Base-by-base conservation (phyloP, 2,797 vertebrate genomes). In the Oryzias sinensis region DNA sequence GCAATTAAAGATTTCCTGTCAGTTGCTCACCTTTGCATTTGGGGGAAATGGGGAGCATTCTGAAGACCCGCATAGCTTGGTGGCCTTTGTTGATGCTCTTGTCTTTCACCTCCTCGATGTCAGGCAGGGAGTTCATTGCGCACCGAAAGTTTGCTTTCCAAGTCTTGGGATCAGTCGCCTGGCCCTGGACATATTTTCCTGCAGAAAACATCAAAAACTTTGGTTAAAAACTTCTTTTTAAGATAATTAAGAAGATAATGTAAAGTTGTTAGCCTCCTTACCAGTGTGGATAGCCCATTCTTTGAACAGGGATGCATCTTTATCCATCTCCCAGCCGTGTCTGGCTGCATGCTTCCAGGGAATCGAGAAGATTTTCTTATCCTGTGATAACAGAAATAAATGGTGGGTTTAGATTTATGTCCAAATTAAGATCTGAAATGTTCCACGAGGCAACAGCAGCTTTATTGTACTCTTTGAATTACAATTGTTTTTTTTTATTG, bases 71-170 rank as follows among this genome's bases (percentile, higher is more conserved):
- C 65, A 96, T 87, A 0, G 97, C 97, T 0, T 90, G 90, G 56
- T 93, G 94, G 43, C 97, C 97, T 81, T 95, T 98, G 88, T 97
- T 95, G 58, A 96, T 24, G 65, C 97, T 99, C 79, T 80, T 92
- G 77, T 95, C 92, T 78, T 97, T 99, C 59, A 99, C 94, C 80
- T 99, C 96, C 69, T 96, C 91, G 0, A 99, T 96, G 83, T 99
- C 97, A 0, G 96, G 95, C 52, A 99, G 87, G 0, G 97, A 98
- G 70, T 99, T 99, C 96, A 99, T 96, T 3, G 97, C 97, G 43
- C 97, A 99, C 43, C 97, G 96, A 61, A 99, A 99, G 78, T 99
- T 99, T 14, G 97, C 96, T 80, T 99, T 99, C 97, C 97, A 99
- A 0, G 96, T 99, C 87, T 99, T 99, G 0, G 97, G 93, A 73